Evolutionary conservation across 2,113 vertebrate genomes (phyloP), one percentile per base, ranked within the genome.

Genomic region (Cinclus mexicanus): DNA sequence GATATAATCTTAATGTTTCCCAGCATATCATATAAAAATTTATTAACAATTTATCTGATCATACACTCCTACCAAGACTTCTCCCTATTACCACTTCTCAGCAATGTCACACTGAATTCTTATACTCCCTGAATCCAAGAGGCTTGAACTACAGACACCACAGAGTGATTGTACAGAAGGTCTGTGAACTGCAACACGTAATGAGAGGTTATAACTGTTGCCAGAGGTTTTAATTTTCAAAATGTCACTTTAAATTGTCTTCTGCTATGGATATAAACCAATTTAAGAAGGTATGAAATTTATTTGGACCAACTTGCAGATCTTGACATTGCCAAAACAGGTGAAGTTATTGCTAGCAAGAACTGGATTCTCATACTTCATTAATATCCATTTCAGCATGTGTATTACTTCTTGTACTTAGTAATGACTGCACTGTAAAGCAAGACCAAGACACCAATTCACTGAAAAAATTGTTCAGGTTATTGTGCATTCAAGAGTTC

Each of bases 221-320:
- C 55, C 69, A 87, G 46, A 74, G 57, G n/a, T 83, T 93, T 90
- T 86, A 39, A 88, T 92, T 93, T 87, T 67, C 41, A 80, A 86
- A 69, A 72, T 61, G 37, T 80, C 76, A 91, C 39, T 72, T 89
- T 46, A 57, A 83, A 89, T 91, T 78, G 64, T 78, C 74, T 70
- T 89, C 87, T 78, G 33, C 47, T 82, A 84, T 3, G 24, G 72
- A 71, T 70, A 82, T 39, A 75, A 70, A 87, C 55, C 65, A 78
- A 70, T 71, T 91, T 67, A 78, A 84, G 46, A 65, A 72, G 46
- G 49, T 65, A 68, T 49, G 53, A 89, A 92, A 90, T 90, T 65
- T 26, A 69, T 74, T 57, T 83, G 93, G 49, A 42, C 10, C 33
- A 76, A 74, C 33, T 14, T 67, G 79, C 37, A 95, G 63, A 42